Evolutionary conservation across 2,113 vertebrate species (phyloP), one percentile per base, ranked within the genome.

Genomic region (Anser cygnoides): DNA sequence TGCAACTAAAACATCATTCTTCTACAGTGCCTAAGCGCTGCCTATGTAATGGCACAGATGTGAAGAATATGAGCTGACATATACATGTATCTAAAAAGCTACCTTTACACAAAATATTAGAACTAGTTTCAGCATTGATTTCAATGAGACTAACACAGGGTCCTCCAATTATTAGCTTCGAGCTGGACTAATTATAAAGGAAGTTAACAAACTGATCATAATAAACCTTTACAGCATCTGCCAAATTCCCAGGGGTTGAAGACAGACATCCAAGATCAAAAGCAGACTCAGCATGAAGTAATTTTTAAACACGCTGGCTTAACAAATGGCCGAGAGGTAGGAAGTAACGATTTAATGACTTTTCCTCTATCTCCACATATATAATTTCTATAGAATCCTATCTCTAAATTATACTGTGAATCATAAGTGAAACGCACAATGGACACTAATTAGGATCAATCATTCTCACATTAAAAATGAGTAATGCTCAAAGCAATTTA

Each of bases 361-460:
- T n/a, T 13, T 85, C 57, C 55, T 49, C 3, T 74, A 76, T 46
- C 86, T 71, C 39, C 72, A 54, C 26, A 10, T 78, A 81, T 86
- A 33, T 84, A 72, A 90, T 29, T 84, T 41, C 68, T 59, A 15
- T 13, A 89, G 85, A 92, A 90, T 86, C 61, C 46, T 80, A 29
- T 44, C 21, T 82, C 41, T 68, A 58, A 70, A 81, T 62, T 74
- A 41, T 41, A 50, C 5, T 35, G 14, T 94, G 92, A 94, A 86
- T 90, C 89, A 96, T 13, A 7, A 74, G 22, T 50, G 41, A 93
- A 93, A 89, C 79, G 70, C 63, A 90, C 46, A 81, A 67, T 12
- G 83, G 86, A 84, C 91, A 84, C 9, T 66, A 93, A 92, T 84
- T 90, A 95, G n/a, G 44, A 87, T 73, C 72, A 74, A 92, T 62